phyloP scores from a whole-genome alignment of 2,888 invertebrate genomes.

The Netelia fuscicornis region DNA sequence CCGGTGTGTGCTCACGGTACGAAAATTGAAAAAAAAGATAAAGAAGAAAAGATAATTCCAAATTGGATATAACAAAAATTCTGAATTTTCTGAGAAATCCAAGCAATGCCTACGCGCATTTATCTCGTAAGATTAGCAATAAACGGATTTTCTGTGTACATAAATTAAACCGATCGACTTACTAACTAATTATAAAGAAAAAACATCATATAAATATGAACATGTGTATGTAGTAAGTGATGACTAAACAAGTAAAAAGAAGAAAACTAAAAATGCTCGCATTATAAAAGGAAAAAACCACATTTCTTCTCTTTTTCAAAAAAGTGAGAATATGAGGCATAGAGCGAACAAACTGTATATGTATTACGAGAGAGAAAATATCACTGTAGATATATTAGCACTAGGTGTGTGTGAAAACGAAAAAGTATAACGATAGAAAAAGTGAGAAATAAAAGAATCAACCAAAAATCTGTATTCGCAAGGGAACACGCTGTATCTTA shows the following conservation, averaged over 20 bases:
- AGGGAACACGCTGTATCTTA: slow-evolving; percentile 76
- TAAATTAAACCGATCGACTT: slow-evolving; percentile 71
- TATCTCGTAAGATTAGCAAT: slow-evolving; percentile 82
- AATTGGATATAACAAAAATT: slow-evolving; percentile 5
- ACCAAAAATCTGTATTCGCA: slow-evolving; percentile 66
- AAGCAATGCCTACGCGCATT: slow-evolving; percentile 45
- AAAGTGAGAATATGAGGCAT: slow-evolving; percentile 13
- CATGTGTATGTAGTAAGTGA: slow-evolving; percentile 65
- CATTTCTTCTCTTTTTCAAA: slow-evolving; percentile 28
- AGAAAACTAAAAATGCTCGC: slow-evolving; percentile 36
- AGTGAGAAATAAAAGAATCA: slow-evolving; percentile 23
- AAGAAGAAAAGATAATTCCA: slow-evolving; percentile 5
- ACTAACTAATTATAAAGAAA: slow-evolving; percentile 51
- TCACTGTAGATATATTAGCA: slow-evolving; percentile 84
- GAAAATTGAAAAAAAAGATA: neutral
- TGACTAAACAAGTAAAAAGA: slow-evolving; percentile 42
- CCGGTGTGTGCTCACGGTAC: neutral
- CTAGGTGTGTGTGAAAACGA: slow-evolving; percentile 74
- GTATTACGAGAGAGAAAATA: slow-evolving; percentile 75
- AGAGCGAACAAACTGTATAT: slow-evolving; percentile 63
- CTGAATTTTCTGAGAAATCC: slow-evolving; percentile 21
- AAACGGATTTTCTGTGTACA: slow-evolving; percentile 78
- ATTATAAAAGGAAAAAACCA: slow-evolving; percentile 46
- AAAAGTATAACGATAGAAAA: slow-evolving; percentile 46
- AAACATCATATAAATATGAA: slow-evolving; percentile 42